phyloP scores from a whole-genome alignment of 2,888 invertebrate species.

The Argynnis bischoffii region DNA sequence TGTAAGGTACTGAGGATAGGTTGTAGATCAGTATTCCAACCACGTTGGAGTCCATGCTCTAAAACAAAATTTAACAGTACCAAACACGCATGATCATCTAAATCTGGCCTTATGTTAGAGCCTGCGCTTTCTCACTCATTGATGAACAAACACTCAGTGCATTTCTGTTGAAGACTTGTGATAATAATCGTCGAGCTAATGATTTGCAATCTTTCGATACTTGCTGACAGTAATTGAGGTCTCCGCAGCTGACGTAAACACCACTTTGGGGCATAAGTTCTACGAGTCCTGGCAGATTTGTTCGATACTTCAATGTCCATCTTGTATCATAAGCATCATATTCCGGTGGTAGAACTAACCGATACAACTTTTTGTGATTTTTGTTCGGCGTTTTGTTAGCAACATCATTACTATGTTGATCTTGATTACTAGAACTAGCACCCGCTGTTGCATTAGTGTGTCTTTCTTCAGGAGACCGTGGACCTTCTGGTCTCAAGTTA shows the following conservation, averaged over 20 bases:
- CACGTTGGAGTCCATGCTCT: conserved; percentile 27
- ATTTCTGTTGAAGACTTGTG: conserved; percentile 28
- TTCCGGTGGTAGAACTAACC: conserved; percentile 28
- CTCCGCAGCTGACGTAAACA: conserved; percentile 22
- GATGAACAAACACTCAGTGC: conserved; percentile 34
- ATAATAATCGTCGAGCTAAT: conserved; percentile 31
- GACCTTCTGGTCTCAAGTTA: no score
- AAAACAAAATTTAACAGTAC: conserved; percentile 27
- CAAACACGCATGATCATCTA: conserved; percentile 26
- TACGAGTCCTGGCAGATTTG: conserved; percentile 27
- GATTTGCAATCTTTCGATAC: conserved; percentile 30
- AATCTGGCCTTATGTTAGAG: conserved; percentile 26
- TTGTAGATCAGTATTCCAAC: conserved; percentile 29
- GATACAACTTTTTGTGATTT: conserved; percentile 26
- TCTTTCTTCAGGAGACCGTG: no score
- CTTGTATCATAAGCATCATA: conserved; percentile 36
- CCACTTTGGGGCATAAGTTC: conserved; percentile 32
- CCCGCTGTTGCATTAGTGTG: not conserved
- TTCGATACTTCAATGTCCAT: conserved; percentile 37
- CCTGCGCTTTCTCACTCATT: conserved; percentile 28
- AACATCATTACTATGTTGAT: no score
- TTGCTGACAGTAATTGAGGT: conserved; percentile 24
- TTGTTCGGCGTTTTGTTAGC: not conserved
- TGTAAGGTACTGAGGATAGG: conserved; percentile 31
- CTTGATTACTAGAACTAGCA: not conserved